A percentile compares a stretch with the other conserved stretches of the same genome.
Conservation (phyloP, 2,797 vertebrate genomes). For the Micromesistius poutassou region DNA sequence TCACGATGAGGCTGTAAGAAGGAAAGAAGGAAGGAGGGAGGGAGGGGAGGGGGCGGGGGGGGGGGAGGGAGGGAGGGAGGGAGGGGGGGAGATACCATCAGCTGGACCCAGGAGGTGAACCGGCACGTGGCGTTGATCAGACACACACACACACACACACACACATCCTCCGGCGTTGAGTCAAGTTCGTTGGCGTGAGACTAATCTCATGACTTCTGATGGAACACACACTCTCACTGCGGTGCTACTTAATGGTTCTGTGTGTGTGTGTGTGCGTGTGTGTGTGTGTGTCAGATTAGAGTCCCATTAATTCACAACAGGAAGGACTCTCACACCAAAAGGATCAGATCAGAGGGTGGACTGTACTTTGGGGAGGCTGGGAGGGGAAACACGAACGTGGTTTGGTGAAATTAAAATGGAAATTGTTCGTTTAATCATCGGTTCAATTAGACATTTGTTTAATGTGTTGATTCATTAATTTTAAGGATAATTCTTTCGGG, state of each 20-base stretch:
- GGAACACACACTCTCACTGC: constrained; percentile 35
- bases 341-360: constrained; percentile 45
- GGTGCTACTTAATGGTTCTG: constrained; percentile 1
- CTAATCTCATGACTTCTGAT: constrained; percentile 62
- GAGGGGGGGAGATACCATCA: constrained; percentile 41
- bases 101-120: constrained; percentile 60
- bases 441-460: background rate
- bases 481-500: background rate
- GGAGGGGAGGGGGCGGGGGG: constrained; percentile 35
- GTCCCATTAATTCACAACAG: constrained; percentile 62
- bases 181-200: constrained; percentile 47
- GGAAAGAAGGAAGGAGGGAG: background rate
- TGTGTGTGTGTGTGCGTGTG: background rate
- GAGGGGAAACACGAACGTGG: background rate
- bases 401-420: background rate
- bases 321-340: constrained; percentile 40
- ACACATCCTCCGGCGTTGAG: constrained; percentile 24
- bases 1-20: background rate
- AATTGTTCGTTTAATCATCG: background rate
- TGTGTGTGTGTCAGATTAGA: constrained; percentile 60
- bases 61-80: background rate
- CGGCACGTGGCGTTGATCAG: constrained; percentile 22
- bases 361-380: background rate
- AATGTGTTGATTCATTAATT: background rate
- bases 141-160: background rate